Base-by-base conservation (phyloP, 2,888 invertebrate species). In the Pseudococcus longispinus region DNA sequence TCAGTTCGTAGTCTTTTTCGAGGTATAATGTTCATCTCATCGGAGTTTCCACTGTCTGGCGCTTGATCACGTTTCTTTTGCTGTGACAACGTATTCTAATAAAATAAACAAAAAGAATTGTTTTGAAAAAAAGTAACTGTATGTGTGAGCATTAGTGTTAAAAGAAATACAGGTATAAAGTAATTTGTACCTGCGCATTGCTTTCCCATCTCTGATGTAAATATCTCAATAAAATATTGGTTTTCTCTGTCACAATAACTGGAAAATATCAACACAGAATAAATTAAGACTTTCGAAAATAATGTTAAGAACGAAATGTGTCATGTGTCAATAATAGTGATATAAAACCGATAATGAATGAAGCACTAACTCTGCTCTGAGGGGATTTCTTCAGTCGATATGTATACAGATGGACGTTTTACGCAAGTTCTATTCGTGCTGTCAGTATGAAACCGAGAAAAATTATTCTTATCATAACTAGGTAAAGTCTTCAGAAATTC, bases 141-240 rank as follows among this genome's bases (percentile, higher is more conserved):
- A 46, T 46, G 1, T 13, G 13, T 13, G 13, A 46, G 44, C n/a
- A n/a, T n/a, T n/a, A n/a, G n/a, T n/a, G 1, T 2, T 46, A 15
- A 18, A n/a, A 4, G n/a, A 15, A 55, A 55, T 20, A 60, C 1
- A 1, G n/a, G n/a, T 55, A 15, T 55, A 55, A 15, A 51, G 9
- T 60, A 60, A 60, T 23, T 32, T 13, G 18, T n/a, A 86, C 86
- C 80, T 86, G 86, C 23, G 13, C 94, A 93, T 96, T 96, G 92
- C 97, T 97, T 90, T 98, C 97, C 96, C 97, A 98, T 91, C 97
- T 97, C 90, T 97, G 97, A 90, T 98, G 97, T 88, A 98, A 93
- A 91, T 97, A 98, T 92, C 98, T 94, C 90, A 98, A 91, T 88
- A 98, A 92, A 90, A 98, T 97, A 90, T 97, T 97, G 83, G 97